phyloP scores from a whole-genome alignment of 1,140 invertebrate species.

The Saxidomus purpurata region DNA sequence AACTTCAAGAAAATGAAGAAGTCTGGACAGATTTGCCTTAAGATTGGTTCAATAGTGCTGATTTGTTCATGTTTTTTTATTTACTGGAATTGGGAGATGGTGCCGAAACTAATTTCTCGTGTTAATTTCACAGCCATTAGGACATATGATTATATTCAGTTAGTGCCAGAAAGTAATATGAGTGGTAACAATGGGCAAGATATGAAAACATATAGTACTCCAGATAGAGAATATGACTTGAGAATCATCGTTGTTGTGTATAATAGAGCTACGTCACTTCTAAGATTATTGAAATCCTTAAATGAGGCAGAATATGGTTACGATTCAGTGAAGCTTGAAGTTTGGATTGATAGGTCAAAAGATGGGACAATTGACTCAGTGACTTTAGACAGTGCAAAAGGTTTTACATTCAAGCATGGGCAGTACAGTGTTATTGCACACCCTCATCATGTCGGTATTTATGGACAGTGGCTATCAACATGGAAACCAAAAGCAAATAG shows the following conservation, averaged over 20 bases:
- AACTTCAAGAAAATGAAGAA: neutral
- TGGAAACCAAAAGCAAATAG: conserved; percentile 68
- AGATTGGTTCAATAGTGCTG: neutral
- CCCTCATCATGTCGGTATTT: conserved; percentile 69
- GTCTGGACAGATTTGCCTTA: neutral
- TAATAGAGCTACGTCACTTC: conserved; percentile 66
- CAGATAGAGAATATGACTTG: conserved; percentile 37
- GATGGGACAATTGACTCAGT: conserved; percentile 55
- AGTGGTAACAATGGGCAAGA: neutral
- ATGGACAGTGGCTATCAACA: conserved; percentile 77
- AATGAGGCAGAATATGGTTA: conserved; percentile 69
- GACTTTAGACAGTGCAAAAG: conserved; percentile 58
- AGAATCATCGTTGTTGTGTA: conserved; percentile 69
- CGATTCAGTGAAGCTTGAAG: conserved; percentile 68
- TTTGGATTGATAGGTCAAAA: conserved; percentile 72
- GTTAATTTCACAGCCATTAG: neutral
- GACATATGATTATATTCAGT: neutral
- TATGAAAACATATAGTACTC: neutral
- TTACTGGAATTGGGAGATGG: neutral
- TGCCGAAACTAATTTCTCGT: neutral
- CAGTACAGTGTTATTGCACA: conserved; percentile 65
- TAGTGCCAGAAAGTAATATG: neutral
- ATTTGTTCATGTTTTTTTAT: neutral
- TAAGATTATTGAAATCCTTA: conserved; percentile 65
- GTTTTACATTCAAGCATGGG: conserved; percentile 73